A percentile compares a stretch with the other conserved stretches of the same genome.
Evolutionary conservation across 2,888 invertebrate genomes (phyloP).

Genomic region (Abrostola triplasia): DNA sequence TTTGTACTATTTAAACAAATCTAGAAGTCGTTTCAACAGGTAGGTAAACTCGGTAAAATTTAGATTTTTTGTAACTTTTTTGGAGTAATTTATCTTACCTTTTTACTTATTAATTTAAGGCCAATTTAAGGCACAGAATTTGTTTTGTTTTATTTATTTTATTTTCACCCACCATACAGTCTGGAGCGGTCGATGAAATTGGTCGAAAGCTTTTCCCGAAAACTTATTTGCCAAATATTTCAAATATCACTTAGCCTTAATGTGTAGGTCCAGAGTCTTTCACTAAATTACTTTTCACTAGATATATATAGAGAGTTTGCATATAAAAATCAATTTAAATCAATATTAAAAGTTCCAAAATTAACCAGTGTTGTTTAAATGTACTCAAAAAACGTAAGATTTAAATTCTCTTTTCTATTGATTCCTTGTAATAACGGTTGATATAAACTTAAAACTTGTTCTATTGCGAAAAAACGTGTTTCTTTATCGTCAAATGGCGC

Average conservation of each 20-base stretch:
- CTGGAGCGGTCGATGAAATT: constrained; percentile 84
- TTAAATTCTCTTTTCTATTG: constrained; percentile 89
- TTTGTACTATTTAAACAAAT: constrained; percentile 88
- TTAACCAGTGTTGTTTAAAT: constrained; percentile 89
- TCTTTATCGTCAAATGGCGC: constrained; percentile 89
- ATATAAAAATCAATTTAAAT: constrained; percentile 86
- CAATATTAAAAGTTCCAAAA: constrained; percentile 86
- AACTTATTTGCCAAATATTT: constrained; percentile 81
- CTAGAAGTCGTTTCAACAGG: constrained; percentile 85
- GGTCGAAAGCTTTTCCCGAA: constrained; percentile 84
- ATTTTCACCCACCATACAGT: constrained; percentile 80
- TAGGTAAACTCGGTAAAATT: constrained; percentile 85
- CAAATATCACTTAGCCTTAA: constrained; percentile 87
- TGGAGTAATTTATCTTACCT: constrained; percentile 83
- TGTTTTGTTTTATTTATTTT: constrained; percentile 70
- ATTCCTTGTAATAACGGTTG: constrained; percentile 88
- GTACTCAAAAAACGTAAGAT: constrained; percentile 85
- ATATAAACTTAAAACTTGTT: constrained; percentile 89
- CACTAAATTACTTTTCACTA: constrained; percentile 86
- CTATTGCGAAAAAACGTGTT: constrained; percentile 89
- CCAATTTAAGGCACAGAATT: constrained; percentile 88
- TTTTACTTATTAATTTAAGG: constrained; percentile 87
- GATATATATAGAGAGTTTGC: constrained; percentile 85
- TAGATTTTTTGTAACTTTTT: constrained; percentile 78
- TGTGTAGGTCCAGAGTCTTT: constrained; percentile 81